phyloP scores from a whole-genome alignment of 2,888 invertebrate species.

The Vanessa cardui region DNA sequence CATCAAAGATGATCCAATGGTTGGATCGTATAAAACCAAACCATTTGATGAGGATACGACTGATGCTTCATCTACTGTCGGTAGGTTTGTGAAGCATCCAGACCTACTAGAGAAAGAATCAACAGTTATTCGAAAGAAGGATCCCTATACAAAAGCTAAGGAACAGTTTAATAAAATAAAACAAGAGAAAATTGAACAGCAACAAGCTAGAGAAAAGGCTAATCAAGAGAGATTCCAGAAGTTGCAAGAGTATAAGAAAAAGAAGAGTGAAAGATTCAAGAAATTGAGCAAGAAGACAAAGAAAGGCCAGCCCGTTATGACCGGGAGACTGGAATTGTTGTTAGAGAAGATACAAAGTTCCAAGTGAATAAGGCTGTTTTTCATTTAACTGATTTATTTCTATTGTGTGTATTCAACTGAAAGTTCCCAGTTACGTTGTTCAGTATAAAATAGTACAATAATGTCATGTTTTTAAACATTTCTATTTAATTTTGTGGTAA shows the following conservation, averaged over 20 bases:
- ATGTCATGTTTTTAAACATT: too few species aligned
- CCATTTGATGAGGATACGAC: slow-evolving; percentile 75
- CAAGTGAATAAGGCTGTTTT: slow-evolving; percentile 16
- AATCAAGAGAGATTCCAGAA: slow-evolving; percentile 85
- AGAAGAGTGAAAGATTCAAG: slow-evolving; percentile 87
- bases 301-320: slow-evolving; percentile 94
- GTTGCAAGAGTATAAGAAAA: slow-evolving; percentile 85
- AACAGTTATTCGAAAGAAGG: slow-evolving; percentile 51
- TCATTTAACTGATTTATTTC: background rate
- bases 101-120: slow-evolving; percentile 60
- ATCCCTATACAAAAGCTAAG: slow-evolving; percentile 79
- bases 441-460: too few species aligned
- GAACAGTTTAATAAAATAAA: slow-evolving; percentile 79
- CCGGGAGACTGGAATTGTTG: slow-evolving; percentile 89
- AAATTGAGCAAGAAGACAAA: slow-evolving; percentile 89
- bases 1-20: slow-evolving; percentile 70
- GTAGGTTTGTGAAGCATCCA: slow-evolving; percentile 73
- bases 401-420: too few species aligned
- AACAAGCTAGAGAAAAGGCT: slow-evolving; percentile 71
- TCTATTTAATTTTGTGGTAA: too few species aligned
- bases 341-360: slow-evolving; percentile 71
- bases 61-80: slow-evolving; percentile 53
- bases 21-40: slow-evolving; percentile 73
- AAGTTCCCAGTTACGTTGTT: too few species aligned
- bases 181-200: slow-evolving; percentile 79